Evolutionary conservation across 2,113 vertebrate species (phyloP), one percentile per base, ranked within the genome.

Genomic region (Parus major): DNA sequence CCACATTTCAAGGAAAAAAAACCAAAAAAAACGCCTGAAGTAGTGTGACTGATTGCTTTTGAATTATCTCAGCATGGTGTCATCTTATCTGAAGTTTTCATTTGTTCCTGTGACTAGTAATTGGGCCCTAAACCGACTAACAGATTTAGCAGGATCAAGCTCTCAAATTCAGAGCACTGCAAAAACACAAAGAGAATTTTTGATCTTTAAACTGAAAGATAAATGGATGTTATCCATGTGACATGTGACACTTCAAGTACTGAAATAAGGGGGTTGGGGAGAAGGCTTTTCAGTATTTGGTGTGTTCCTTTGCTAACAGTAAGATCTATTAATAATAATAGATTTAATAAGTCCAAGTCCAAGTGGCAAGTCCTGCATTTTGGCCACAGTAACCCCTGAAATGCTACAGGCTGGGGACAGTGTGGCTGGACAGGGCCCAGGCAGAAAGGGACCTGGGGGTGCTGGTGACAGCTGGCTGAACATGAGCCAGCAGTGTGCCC

Each of bases 131-230:
- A 95, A 91, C n/a, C 1, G 0, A 70, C 76, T 82, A 94, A 69
- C 59, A 44, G 84, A 82, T 94, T 95, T 94, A 95, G 82, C 7
- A 33, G 92, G 93, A 93, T 95, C 87, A 96, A 88, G 59, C 75
- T 92, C 90, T 64, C 55, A 63, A 73, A 94, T 73, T 92, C 87
- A 91, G 82, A 95, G 84, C 44, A 27, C 77, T 49, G 39, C 39
- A 71, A 79, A 93, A 95, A 91, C 61, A 85, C 23, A 66, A 19
- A 71, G 44, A 59, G 61, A 56, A 56, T 33, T 88, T 95, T 90
- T 94, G 69, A 84, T 92, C 71, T 91, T 93, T 86, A 92, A 96
- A 93, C 60, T 47, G 63, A 77, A 88, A 95, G 50, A 86, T 80
- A 95, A 95, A 82, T 56, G 57, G 50, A 65, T 87, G 66, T 55